These are phyloP conservation scores for Polyommatus iphigenia DNA, from an alignment of 2,888 invertebrate species.

Conservation along the genomic window DNA sequence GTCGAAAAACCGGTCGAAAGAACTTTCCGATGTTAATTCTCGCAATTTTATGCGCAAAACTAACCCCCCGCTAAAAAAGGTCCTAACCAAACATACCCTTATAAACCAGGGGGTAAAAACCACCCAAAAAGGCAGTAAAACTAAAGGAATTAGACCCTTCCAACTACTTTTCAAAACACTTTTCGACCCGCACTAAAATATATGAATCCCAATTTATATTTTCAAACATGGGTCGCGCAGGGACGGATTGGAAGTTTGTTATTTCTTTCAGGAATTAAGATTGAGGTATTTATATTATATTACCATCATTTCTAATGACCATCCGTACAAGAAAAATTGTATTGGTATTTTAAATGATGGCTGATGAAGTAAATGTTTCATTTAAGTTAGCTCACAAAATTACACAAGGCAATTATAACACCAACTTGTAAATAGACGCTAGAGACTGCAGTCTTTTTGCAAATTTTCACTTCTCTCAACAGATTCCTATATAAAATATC, in stretches of 20 bases:
- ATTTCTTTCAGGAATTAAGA: background rate
- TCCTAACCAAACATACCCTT: constrained; percentile 80
- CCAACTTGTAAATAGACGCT: too few species aligned
- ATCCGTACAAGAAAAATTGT: too few species aligned
- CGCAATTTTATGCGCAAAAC: constrained; percentile 67
- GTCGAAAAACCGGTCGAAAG: constrained; percentile 47
- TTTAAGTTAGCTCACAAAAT: too few species aligned
- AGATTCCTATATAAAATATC: too few species aligned
- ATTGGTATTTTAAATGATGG: too few species aligned
- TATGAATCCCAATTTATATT: constrained; percentile 79
- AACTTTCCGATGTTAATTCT: constrained; percentile 64
- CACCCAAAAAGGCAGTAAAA: constrained; percentile 79
- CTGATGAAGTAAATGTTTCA: too few species aligned
- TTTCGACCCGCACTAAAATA: constrained; percentile 70
- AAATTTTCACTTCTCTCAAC: too few species aligned
- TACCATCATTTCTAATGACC: too few species aligned
- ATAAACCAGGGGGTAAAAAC: constrained; percentile 74
- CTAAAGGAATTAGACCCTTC: constrained; percentile 76
- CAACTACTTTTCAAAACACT: constrained; percentile 79
- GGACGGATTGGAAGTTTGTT: constrained; percentile 46
- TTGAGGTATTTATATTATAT: background rate
- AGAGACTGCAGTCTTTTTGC: too few species aligned
- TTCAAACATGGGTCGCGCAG: constrained; percentile 56
- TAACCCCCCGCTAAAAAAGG: constrained; percentile 75
- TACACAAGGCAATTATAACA: too few species aligned